Base-by-base conservation (phyloP, 1,140 invertebrate genomes). In the Fopius arisanus region DNA sequence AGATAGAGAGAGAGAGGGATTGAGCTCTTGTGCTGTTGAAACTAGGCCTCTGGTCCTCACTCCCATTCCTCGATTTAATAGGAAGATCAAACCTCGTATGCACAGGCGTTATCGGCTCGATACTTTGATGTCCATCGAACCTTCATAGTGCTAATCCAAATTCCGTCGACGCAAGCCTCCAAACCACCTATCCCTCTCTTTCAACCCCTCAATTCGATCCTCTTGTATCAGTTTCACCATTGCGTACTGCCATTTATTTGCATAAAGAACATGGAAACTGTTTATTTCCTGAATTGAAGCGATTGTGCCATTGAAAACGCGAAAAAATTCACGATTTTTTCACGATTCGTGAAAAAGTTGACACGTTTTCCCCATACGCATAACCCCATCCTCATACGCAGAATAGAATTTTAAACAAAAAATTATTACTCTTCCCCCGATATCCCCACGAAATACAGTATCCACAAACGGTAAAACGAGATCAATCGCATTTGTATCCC, bases 21-120 rank as follows among this genome's bases (percentile, higher is more conserved):
- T 26, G 54, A 12, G 3, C 7, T n/a, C 43, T 48, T 48, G 16
- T 48, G n/a, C 16, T 48, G 43, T n/a, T n/a, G n/a, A 48, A 23
- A 19, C 1, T 59, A 28, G 54, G 23, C 54, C 54, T 26, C 54
- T 59, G 21, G 54, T 59, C 21, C 23, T 59, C 23, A 4, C 54
- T 26, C 19, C 54, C 54, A 29, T 29, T 79, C 77, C 77, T 74
- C 79, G 80, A 82, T 82, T 82, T 82, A 82, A 82, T 80, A 77
- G 79, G 77, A 82, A 81, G 80, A 82, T 82, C 79, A 81, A 79
- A 80, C 80, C 80, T 81, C 80, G 75, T 72, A 67, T 65, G 62
- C 69, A 51, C 19, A 51, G 51, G 43, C 67, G 54, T 74, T 77
- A 71, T 68, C 69, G 65, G 62, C 9, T 33, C 67, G 43, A 74